Conservation (phyloP, 2,797 vertebrate species). For the Jordanella pulchra region DNA sequence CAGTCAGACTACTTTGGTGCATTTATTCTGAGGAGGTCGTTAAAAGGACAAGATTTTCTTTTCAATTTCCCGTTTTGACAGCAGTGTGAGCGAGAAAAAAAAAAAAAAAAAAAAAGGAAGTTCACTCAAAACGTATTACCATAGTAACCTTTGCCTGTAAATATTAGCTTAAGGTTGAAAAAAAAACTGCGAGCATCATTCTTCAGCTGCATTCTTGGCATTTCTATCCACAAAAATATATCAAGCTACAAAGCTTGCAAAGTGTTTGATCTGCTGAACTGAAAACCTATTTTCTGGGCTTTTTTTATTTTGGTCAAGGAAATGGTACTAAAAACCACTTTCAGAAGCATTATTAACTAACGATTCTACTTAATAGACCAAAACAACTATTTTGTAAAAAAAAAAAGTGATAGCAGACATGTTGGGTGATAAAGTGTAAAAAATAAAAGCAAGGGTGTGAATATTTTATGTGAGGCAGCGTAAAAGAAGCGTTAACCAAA, state of each 20-base stretch:
- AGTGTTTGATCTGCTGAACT: background rate
- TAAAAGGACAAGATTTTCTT: constrained; percentile 3
- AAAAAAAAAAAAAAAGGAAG: no score
- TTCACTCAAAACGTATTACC: constrained; percentile 24
- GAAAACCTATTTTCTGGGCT: background rate
- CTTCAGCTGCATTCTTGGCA: background rate
- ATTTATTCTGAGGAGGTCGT: background rate
- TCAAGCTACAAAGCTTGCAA: constrained; percentile 5
- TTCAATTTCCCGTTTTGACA: constrained; percentile 42
- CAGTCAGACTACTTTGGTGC: constrained; percentile 7
- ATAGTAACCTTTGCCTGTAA: constrained; percentile 42
- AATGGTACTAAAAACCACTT: background rate
- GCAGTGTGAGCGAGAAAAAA: background rate
- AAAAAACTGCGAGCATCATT: background rate
- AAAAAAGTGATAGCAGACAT: background rate
- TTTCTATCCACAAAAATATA: constrained; percentile 26
- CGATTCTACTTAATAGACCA: background rate
- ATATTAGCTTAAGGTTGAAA: constrained; percentile 42
- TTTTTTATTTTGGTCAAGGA: background rate
- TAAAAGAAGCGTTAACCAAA: background rate
- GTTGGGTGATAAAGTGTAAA: background rate
- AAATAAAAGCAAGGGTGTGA: background rate
- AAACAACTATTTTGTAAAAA: background rate
- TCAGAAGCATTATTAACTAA: background rate
- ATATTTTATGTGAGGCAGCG: background rate